Percentiles rank a stretch among this genome's conserved stretches.
Evolutionary conservation across 2,797 vertebrate genomes (phyloP).

Genomic region (Leptatherina wallacei): DNA sequence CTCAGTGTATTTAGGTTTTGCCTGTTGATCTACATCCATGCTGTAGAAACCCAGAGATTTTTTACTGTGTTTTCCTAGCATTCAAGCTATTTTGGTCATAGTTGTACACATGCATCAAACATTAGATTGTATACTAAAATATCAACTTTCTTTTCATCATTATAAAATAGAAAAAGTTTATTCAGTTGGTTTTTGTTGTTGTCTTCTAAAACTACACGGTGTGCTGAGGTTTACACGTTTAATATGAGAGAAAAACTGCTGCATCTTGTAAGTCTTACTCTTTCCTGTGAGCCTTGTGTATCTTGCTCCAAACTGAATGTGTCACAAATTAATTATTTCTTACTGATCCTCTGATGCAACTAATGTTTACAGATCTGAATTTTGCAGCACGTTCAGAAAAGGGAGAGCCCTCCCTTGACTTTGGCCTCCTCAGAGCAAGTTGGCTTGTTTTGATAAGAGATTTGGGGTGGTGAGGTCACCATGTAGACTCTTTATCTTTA

Average conservation of each 20-base stretch:
- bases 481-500: conserved; percentile 64
- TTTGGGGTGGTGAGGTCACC: conserved; percentile 49
- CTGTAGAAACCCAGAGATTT: neutral
- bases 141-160: neutral
- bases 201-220: neutral
- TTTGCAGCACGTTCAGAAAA: conserved; percentile 3
- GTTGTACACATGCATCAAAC: neutral
- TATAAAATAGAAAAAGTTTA: neutral
- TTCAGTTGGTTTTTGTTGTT: neutral
- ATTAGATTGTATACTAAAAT: rapidly evolving
- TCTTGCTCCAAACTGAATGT: neutral
- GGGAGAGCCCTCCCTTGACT: neutral
- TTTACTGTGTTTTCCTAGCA: neutral
- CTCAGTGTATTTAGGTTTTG: no score
- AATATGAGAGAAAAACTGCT: neutral
- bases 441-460: conserved; percentile 71
- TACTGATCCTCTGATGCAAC: neutral
- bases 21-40: no score
- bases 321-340: neutral
- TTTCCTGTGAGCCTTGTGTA: neutral
- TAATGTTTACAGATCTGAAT: conserved; percentile 9
- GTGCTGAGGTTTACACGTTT: neutral
- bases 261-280: neutral
- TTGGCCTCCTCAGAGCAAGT: conserved; percentile 45
- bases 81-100: neutral